Evolutionary conservation across 2,888 invertebrate species (phyloP), one percentile per base, ranked within the genome.

Genomic region (Chrysolina haemoptera): DNA sequence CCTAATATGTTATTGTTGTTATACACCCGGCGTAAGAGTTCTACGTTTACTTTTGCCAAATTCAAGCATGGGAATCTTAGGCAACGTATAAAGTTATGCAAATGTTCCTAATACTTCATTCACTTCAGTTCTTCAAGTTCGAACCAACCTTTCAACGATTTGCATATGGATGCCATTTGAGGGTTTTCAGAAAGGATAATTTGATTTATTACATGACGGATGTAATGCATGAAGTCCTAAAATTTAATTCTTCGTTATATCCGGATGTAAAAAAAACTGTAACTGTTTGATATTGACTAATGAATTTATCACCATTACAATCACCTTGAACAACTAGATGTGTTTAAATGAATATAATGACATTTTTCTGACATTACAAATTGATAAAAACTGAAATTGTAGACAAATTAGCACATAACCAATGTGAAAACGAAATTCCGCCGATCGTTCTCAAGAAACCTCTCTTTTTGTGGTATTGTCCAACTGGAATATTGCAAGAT

Each of bases 161-260:
- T 53, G 53, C 53, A 53, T 53, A 53, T 20, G 53, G 53, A 53
- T 53, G 12, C 12, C 53, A 53, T 53, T 53, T 20, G 53, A 11
- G 53, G 53, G 18, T 18, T 53, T 53, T 53, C 22, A 53, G 53
- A 53, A 53, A 53, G 20, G 53, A 53, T 53, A 14, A 53, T 53
- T 53, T 53, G 53, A 53, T 53, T 53, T 53, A 53, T 53, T 20
- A 35, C 35, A 3, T 8, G 35, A 53, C 20, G 11, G 20, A 53
- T 48, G 16, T 48, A 48, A 5, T 16, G 16, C 16, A 48, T 16
- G 16, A 48, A 48, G 16, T 48, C 16, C 35, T 35, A 35, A 8
- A n/a, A 48, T 16, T 48, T 1, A 35, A 35, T 48, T 16, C 9
- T n/a, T 16, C 11, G 48, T 48, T 48, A 48, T 16, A 48, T 16